These are phyloP conservation scores for Volucella zonaria DNA, from an alignment of 2,888 invertebrate species.

Conservation along the genomic window DNA sequence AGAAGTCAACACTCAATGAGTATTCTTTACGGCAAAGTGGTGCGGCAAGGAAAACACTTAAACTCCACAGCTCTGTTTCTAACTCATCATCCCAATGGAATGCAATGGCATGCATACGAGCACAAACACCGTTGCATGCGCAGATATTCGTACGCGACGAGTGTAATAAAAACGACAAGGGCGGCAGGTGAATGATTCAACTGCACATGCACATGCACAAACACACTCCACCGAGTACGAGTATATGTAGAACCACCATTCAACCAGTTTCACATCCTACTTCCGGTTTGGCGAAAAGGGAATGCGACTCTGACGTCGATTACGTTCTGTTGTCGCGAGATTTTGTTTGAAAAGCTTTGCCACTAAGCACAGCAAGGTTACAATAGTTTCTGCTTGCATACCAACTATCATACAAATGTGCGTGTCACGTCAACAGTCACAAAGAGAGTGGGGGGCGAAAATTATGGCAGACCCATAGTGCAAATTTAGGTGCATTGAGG, in stretches of 20 bases:
- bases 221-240: constrained; percentile 33
- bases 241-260: constrained; percentile 34
- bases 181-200: constrained; percentile 71
- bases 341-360: constrained; percentile 65
- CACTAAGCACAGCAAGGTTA: constrained; percentile 15
- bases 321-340: constrained; percentile 39
- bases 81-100: constrained; percentile 70
- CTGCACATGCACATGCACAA: constrained; percentile 28
- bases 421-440: constrained; percentile 8
- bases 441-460: background rate
- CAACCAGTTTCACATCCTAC: constrained; percentile 68
- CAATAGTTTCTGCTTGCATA: constrained; percentile 20
- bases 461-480: no score
- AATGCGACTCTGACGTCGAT: constrained; percentile 36
- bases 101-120: constrained; percentile 51
- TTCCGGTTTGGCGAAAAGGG: constrained; percentile 49
- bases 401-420: background rate
- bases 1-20: constrained; percentile 34
- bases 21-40: constrained; percentile 30
- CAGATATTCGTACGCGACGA: constrained; percentile 8
- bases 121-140: constrained; percentile 44
- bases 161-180: constrained; percentile 40
- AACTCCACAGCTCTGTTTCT: constrained; percentile 33
- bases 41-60: constrained; percentile 42
- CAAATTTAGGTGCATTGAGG: no score